These are phyloP conservation scores for Tyria jacobaeae DNA, from an alignment of 2,888 invertebrate genomes.

Conservation along the genomic window DNA sequence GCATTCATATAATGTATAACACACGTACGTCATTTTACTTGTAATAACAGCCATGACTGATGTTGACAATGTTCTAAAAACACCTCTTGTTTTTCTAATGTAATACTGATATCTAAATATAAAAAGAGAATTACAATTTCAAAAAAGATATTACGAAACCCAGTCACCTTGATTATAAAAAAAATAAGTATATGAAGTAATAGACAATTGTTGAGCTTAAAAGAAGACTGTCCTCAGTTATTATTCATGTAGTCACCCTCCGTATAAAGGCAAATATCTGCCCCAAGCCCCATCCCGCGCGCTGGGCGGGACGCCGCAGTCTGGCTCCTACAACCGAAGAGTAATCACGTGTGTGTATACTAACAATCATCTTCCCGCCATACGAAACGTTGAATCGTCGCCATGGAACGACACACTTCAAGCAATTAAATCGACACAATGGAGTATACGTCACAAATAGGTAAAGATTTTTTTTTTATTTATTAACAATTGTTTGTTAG, in stretches of 20 bases:
- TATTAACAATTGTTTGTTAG: slow-evolving; percentile 55
- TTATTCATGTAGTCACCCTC: slow-evolving; percentile 24
- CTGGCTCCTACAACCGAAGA: slow-evolving; percentile 44
- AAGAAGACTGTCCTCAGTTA: slow-evolving; percentile 12
- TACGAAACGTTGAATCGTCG: slow-evolving; percentile 48
- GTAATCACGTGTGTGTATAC: slow-evolving; percentile 25
- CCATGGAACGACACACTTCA: slow-evolving; percentile 44
- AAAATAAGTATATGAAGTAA: background rate
- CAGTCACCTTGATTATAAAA: no score
- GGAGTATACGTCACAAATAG: slow-evolving; percentile 72
- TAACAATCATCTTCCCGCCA: slow-evolving; percentile 56
- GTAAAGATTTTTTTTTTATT: slow-evolving; percentile 65
- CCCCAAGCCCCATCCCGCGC: slow-evolving; percentile 53
- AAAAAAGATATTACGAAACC: no score
- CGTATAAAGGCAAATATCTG: slow-evolving; percentile 53
- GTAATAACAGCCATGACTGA: background rate
- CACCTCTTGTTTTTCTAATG: no score
- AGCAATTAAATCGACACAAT: slow-evolving; percentile 72
- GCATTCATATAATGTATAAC: background rate
- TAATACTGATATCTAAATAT: no score
- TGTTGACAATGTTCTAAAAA: background rate
- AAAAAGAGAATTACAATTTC: no score
- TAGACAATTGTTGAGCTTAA: background rate
- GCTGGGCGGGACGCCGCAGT: slow-evolving; percentile 62
- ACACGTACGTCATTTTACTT: background rate